A percentile compares a stretch with the other conserved stretches of the same genome.
Evolutionary conservation across 1,140 invertebrate species (phyloP).

Genomic region (Camponotus vicinus): DNA sequence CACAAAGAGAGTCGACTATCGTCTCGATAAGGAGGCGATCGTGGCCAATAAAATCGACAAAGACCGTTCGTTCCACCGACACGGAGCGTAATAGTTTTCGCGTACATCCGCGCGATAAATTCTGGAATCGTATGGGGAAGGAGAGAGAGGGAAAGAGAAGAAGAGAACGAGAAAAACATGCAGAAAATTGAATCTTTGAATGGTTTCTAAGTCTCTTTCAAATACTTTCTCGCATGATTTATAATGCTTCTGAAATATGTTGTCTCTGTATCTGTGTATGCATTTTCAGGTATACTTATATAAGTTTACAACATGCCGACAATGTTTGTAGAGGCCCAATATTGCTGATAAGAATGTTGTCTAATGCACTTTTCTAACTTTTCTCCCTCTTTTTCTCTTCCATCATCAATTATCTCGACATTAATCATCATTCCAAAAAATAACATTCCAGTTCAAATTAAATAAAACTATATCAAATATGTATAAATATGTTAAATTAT

Average conservation of each 20-base stretch:
- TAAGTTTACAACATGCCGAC: background rate
- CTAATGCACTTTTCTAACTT: background rate
- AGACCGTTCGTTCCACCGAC: conserved; percentile 39
- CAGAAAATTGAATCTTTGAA: background rate
- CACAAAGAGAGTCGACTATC: conserved; percentile 62
- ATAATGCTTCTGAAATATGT: background rate
- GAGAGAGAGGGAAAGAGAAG: background rate
- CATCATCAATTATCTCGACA: background rate
- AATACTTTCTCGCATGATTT: background rate
- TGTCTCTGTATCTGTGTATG: background rate
- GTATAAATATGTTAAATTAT: too few species aligned
- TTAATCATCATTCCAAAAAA: background rate
- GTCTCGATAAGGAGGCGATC: conserved; percentile 54
- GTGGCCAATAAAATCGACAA: conserved; percentile 61
- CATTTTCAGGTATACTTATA: background rate
- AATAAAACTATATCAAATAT: background rate
- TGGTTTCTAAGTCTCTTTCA: background rate
- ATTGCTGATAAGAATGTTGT: conserved; percentile 10
- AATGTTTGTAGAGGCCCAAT: background rate
- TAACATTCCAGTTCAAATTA: background rate
- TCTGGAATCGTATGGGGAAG: background rate
- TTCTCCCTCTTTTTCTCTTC: background rate
- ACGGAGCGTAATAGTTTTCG: conserved; percentile 61
- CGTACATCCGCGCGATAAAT: conserved; percentile 59
- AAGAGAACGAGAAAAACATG: background rate